Base-by-base conservation (phyloP, 2,888 invertebrate species). In the Terebella lapidaria region DNA sequence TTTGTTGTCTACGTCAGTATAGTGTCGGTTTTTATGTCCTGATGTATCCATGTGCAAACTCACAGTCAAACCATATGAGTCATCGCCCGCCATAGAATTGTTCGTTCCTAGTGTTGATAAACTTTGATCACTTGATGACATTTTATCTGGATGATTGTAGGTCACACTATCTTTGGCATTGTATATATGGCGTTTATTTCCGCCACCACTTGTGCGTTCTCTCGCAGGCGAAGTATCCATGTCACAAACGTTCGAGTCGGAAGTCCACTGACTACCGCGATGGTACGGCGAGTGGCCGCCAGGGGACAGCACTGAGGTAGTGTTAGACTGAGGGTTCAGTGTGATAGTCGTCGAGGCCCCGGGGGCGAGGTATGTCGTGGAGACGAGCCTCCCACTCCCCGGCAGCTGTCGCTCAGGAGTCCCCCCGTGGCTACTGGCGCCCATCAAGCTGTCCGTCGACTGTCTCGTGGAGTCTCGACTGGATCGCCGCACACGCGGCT, bases 11-110 rank as follows among this genome's bases (percentile, higher is more conserved):
- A 10, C 42, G 10, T 35, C 42, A 15, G 42, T n/a, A 35, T 35
- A 35, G 42, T 35, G 10, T 35, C 10, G n/a, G 42, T 35, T 35
- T n/a, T n/a, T n/a, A n/a, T n/a, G n/a, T n/a, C n/a, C n/a, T n/a
- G n/a, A n/a, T 35, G 42, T 15, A 35, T 35, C 42, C n/a, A 35
- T 35, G 42, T 35, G 42, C n/a, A 35, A n/a, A 35, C 42, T 49
- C 18, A 49, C 49, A 49, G 49, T 49, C 49, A 49, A 20, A 49
- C 49, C 49, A 49, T 56, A 42, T 24, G 22, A 22, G 47, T 45
- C 25, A 3, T 45, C 15, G 25, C 42, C 47, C 30, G n/a, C n/a
- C 3, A n/a, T 20, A 10, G 10, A n/a, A n/a, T 35, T 10, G 42
- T n/a, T 35, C 10, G 42, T 35, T 10, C 42, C n/a, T n/a, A n/a